Base-by-base conservation (phyloP, 2,888 invertebrate species). In the Cheilosia scutellata region DNA sequence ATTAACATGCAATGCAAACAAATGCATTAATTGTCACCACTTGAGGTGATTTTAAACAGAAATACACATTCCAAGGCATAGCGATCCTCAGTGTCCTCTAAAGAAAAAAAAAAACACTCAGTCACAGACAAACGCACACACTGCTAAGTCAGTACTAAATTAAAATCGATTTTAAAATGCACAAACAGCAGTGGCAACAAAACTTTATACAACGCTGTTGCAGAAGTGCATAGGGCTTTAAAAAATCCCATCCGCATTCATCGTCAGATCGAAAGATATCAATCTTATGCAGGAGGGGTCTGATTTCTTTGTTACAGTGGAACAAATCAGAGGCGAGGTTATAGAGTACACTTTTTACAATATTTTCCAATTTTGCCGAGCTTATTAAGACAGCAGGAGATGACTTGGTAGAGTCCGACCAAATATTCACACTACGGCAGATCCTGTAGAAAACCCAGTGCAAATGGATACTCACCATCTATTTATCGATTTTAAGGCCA, bases 241-340 rank as follows among this genome's bases (percentile, higher is more conserved):
- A 16, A 42, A 63, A 65, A 29, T 60, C 44, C 60, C 44, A 79
- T 79, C 72, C 79, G 79, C 79, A 79, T 79, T 79, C 79, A 42
- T 66, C 37, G 71, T 31, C 62, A 9, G 33, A 27, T 44, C 7
- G 55, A 47, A 68, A 53, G 66, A 55, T 31, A 68, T 25, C 57
- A 57, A 51, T 71, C 47, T 49, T 58, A 33, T 9, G 7, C 29
- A 13, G 20, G 5, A 13, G 25, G 37, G 13, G 11, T 29, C 27
- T 25, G 5, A 16, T 16, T 31, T 42, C 33, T 11, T 4, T 31
- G 7, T 42, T 11, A 55, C 66, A 40, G 53, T 66, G 66, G 29
- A 16, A 27, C 42, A n/a, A 16, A 40, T 53, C 66, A 66, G 40
- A 4, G 66, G 51, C n/a, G 3, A 25, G 4, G 27, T 25, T 7